Evolutionary conservation across 2,888 invertebrate genomes (phyloP), one percentile per base, ranked within the genome.

Genomic region (Hetaerina titia): DNA sequence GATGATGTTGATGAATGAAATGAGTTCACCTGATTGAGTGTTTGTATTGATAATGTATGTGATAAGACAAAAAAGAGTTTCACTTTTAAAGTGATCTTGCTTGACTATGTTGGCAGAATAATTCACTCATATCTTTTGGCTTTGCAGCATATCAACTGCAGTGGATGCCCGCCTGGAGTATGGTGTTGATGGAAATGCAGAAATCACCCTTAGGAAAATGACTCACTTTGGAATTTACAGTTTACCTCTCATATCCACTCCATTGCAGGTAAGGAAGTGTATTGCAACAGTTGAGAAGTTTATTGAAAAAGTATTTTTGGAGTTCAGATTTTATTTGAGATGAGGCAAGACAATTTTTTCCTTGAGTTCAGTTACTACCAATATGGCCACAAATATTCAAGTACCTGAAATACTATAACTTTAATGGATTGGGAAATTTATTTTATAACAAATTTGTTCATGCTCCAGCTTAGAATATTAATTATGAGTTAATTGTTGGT

Each of bases 151-250:
- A 95, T 98, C 98, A 0, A 97, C 98, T 95, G 98, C 98, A 5
- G 97, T 98, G 96, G 98, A 98, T 96, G 97, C 98, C 19, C 97
- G 99, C 89, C 97, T 99, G 87, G 98, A 99, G 96, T 97, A 98
- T 95, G 98, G 98, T 0, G 98, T 99, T 19, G 98, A 98, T 96
- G 97, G 98, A 69, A 97, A 98, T 95, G 98, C 98, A 25, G 99
- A 99, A 96, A 98, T 98, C 45, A 97, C 98, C 89, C 97, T 98
- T 31, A 97, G 98, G 95, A 97, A 98, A 96, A 97, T 98, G 95
- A 97, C 98, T 92, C 97, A 98, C 81, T 97, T 98, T 60, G 98
- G 98, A 94, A 97, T 97, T 90, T 97, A 97, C 95, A 97, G 97
- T 95, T 97, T 98, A 94, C 97, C 97, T 74, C 96, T 97, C 95